Evolutionary conservation across 2,888 invertebrate species (phyloP), one percentile per base, ranked within the genome.

Genomic region (Aspidapion aeneum): DNA sequence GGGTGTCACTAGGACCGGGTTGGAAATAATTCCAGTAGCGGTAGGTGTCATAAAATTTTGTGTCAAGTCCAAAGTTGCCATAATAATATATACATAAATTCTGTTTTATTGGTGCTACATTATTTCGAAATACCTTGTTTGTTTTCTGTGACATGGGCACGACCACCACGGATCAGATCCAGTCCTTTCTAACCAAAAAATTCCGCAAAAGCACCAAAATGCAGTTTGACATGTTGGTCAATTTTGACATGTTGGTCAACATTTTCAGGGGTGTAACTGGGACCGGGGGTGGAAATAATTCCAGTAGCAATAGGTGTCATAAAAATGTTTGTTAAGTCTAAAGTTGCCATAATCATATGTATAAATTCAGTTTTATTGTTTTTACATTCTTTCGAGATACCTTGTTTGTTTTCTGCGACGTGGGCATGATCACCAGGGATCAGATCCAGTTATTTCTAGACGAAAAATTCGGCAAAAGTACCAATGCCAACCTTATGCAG

Each of bases 151-250:
- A 35, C 35, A 12, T 35, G 35, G 35, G 35, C 35, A 12, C 35
- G 5, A 12, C 3, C 35, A 12, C n/a, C n/a, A n/a, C n/a, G n/a
- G n/a, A n/a, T n/a, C n/a, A n/a, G n/a, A n/a, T 65, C 57, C 67
- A 65, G 55, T 60, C 65, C 58, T 65, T 67, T 67, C 65, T 63
- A 55, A 60, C 63, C 12, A 59, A 60, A 20, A 62, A 65, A 50
- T 48, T 67, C 22, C 63, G 65, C 59, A 67, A 66, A 63, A 67
- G 68, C 60, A 58, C 65, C 63, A 73, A 72, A 66, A 75, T 75
- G 76, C 76, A 76, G 69, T 76, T 76, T 66, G 76, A 76, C 58
- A 75, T 75, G 72, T 63, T 76, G 58, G 74, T 76, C 55, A n/a
- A n/a, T n/a, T 76, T 76, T 66, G 76, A 76, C 58, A 75, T 75